A percentile compares a stretch with the other conserved stretches of the same genome.
phyloP scores from a whole-genome alignment of 2,888 invertebrate genomes.

The Xanthia togata region DNA sequence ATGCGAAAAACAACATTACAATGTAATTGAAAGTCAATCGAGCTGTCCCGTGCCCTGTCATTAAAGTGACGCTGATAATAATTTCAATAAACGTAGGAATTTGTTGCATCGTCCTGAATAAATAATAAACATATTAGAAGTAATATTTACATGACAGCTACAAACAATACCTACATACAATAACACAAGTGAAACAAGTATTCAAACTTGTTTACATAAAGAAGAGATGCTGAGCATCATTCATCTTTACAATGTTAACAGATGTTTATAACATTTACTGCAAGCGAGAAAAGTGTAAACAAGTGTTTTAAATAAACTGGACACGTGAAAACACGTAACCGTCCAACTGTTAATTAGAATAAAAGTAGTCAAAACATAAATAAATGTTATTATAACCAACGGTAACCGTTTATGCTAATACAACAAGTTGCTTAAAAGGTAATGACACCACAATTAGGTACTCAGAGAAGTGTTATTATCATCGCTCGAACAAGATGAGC shows the following conservation, averaged over 20 bases:
- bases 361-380: conserved; percentile 32
- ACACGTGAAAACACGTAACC: conserved; percentile 44
- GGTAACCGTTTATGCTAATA: conserved; percentile 73
- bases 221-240: conserved; percentile 42
- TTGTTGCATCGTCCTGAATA: conserved; percentile 48
- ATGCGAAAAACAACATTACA: conserved; percentile 27
- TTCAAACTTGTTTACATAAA: conserved; percentile 56
- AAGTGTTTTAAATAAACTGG: conserved; percentile 51
- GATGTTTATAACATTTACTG: conserved; percentile 46
- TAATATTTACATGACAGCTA: conserved; percentile 40
- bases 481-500: conserved; percentile 71
- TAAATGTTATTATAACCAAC: conserved; percentile 57
- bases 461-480: conserved; percentile 74
- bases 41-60: conserved; percentile 18
- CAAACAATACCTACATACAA: conserved; percentile 22
- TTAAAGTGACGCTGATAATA: conserved; percentile 30
- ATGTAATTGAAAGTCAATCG: conserved; percentile 38
- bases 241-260: conserved; percentile 57
- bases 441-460: conserved; percentile 75
- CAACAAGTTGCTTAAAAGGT: conserved; percentile 70
- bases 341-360: conserved; percentile 24
- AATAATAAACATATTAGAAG: conserved; percentile 48
- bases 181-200: conserved; percentile 35
- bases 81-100: conserved; percentile 36
- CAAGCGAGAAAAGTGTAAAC: conserved; percentile 46